Conservation (phyloP, 2,113 vertebrate species). For the Colaptes auratus region DNA sequence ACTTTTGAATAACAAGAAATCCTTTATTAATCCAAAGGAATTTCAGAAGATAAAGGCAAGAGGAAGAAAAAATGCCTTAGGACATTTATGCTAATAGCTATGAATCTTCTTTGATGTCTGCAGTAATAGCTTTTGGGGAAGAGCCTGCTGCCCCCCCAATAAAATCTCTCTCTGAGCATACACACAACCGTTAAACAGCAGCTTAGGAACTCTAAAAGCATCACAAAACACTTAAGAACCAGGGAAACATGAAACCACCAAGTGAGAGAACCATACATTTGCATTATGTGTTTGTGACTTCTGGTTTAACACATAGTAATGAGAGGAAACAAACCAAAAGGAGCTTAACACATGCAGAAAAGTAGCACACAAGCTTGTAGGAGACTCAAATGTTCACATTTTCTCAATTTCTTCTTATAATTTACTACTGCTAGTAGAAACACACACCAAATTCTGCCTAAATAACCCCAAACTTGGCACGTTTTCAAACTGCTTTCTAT, state of each 20-base stretch:
- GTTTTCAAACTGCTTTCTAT: neutral
- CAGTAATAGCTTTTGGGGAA: neutral
- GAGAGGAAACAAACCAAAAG: neutral
- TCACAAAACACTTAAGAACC: neutral
- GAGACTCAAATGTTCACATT: neutral
- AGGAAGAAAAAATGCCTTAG: neutral
- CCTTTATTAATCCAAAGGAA: constrained; percentile 34
- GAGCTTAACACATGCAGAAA: neutral
- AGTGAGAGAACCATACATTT: rapidly evolving
- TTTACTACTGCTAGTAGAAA: neutral
- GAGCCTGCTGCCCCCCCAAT: neutral
- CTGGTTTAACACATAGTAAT: neutral
- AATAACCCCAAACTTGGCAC: neutral
- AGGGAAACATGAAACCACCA: neutral
- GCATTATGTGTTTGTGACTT: neutral
- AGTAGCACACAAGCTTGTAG: neutral
- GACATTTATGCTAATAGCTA: constrained; percentile 8
- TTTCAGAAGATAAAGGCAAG: constrained; percentile 37
- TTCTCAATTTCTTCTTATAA: neutral
- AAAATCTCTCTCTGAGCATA: neutral
- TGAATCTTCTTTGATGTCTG: constrained; percentile 26
- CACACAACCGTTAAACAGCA: neutral
- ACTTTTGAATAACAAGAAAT: constrained; percentile 9
- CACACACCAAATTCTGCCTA: neutral
- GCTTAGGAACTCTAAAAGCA: neutral